phyloP scores from a whole-genome alignment of 2,113 vertebrate species.

The Ophiodon elongatus region DNA sequence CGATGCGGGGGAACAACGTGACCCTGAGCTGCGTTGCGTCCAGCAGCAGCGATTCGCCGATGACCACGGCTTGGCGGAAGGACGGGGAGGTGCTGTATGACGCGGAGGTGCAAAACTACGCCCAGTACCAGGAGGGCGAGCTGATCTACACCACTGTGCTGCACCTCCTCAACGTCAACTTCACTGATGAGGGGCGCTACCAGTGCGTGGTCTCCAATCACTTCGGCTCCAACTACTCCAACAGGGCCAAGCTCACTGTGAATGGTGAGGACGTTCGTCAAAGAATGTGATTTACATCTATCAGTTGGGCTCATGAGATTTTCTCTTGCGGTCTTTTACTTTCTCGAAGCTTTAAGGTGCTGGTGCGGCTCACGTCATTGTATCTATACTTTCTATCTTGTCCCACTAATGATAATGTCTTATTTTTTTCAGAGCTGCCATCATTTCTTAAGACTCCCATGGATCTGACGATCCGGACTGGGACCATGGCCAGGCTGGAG shows the following conservation, averaged over 20 bases:
- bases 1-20: conserved; percentile 93
- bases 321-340: neutral
- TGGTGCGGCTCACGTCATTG: neutral
- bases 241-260: conserved; percentile 96
- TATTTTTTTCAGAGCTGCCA: conserved; percentile 88
- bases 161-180: conserved; percentile 90
- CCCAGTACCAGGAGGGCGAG: conserved; percentile 85
- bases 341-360: neutral
- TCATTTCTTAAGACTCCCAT: conserved; percentile 98
- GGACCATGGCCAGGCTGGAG: conserved; percentile 93
- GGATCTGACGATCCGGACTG: conserved; percentile 93
- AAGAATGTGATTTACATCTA: neutral
- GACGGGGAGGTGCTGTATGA: conserved; percentile 94
- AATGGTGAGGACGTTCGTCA: conserved; percentile 86
- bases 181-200: conserved; percentile 93
- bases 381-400: neutral
- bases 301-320: neutral
- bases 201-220: conserved; percentile 99
- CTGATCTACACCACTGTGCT: conserved; percentile 95
- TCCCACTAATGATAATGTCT: neutral
- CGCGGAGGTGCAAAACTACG: conserved; percentile 94
- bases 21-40: conserved; percentile 94
- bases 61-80: conserved; percentile 97
- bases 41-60: conserved; percentile 97
- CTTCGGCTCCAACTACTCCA: conserved; percentile 96